Evolutionary conservation across 2,113 vertebrate species (phyloP).

Genomic region (Orthonyx spaldingii): DNA sequence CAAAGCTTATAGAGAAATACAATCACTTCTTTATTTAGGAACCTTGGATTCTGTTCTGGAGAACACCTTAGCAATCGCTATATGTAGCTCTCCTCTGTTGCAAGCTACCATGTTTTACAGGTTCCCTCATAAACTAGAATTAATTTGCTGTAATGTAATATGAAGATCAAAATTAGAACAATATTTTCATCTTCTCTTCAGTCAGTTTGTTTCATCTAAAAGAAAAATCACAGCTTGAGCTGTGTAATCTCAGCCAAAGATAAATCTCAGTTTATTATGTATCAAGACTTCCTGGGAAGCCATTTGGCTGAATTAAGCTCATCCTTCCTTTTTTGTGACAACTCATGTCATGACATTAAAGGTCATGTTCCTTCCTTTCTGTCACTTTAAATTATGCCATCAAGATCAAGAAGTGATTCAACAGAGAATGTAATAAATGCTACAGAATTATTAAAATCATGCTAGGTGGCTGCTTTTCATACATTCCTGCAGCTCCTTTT

Average conservation of each 20-base stretch:
- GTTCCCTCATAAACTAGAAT: neutral
- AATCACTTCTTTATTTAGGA: neutral
- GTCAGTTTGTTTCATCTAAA: neutral
- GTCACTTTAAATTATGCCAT: neutral
- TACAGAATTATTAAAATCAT: constrained; percentile 22
- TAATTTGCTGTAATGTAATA: neutral
- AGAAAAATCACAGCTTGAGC: constrained; percentile 7
- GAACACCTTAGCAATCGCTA: neutral
- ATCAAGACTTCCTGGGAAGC: neutral
- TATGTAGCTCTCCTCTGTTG: neutral
- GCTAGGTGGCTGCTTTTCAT: neutral
- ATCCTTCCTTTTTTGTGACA: constrained; percentile 7
- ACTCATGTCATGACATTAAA: constrained; percentile 30
- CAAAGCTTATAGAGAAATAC: neutral
- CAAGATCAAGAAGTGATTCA: neutral
- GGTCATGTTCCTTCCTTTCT: constrained; percentile 10
- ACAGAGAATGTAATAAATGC: constrained; percentile 3
- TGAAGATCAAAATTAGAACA: constrained; percentile 8
- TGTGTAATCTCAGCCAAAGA: neutral
- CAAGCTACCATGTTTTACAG: neutral
- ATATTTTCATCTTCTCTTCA: neutral
- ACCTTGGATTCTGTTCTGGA: neutral
- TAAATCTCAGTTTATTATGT: constrained; percentile 30
- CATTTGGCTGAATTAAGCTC: constrained; percentile 32
- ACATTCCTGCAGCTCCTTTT: neutral